Percentiles rank a stretch among this genome's conserved stretches.
Conservation (phyloP, 2,888 invertebrate genomes). For the Leptopilina drosophilae region DNA sequence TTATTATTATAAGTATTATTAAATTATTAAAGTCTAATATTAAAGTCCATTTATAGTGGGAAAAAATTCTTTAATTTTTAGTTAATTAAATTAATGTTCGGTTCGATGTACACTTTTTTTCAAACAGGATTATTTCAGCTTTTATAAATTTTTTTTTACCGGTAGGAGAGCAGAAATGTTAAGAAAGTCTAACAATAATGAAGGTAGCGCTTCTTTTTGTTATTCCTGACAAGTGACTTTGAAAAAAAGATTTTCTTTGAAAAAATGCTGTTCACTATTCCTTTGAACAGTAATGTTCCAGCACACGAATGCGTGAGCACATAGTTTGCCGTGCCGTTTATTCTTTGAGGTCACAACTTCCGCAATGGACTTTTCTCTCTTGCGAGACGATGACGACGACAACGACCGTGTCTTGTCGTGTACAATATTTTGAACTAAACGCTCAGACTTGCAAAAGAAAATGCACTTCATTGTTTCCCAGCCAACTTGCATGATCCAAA, state of each 20-base stretch:
- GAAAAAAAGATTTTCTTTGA: slow-evolving; percentile 29
- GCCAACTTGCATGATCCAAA: slow-evolving; percentile 35
- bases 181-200: slow-evolving; percentile 12
- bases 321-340: slow-evolving; percentile 22
- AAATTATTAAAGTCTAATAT: too few relatives aligned
- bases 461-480: slow-evolving; percentile 34
- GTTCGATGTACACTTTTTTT: not conserved
- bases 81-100: not conserved
- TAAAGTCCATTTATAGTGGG: too few relatives aligned
- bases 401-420: not conserved
- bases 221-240: slow-evolving; percentile 28
- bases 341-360: slow-evolving; percentile 40
- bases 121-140: not conserved
- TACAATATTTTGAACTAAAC: slow-evolving; percentile 30
- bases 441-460: slow-evolving; percentile 21
- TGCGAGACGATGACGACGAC: slow-evolving; percentile 7
- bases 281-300: slow-evolving; percentile 26
- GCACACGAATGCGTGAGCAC: slow-evolving; percentile 26
- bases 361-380: slow-evolving; percentile 31
- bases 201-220: slow-evolving; percentile 9
- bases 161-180: not conserved
- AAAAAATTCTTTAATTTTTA: not conserved
- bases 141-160: not conserved
- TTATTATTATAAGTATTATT: too few relatives aligned
- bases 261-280: slow-evolving; percentile 14